These are phyloP conservation scores for Meriones psammophilus DNA, from an alignment of 2,797 vertebrate species.

Conservation along the genomic window DNA sequence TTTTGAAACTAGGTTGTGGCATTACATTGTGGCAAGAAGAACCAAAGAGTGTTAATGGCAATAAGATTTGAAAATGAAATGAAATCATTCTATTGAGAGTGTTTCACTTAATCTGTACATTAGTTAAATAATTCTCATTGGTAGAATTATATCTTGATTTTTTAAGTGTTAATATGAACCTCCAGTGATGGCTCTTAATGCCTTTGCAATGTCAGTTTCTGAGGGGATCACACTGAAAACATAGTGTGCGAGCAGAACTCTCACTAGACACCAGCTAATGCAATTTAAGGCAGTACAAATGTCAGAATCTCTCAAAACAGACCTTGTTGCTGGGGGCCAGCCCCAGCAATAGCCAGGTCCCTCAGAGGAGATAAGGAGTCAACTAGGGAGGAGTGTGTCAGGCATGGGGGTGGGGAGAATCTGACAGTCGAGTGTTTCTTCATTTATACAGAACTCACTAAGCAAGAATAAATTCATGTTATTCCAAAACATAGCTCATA, in stretches of 20 bases:
- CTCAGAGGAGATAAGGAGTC: too few relatives aligned
- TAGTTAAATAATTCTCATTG: conserved; percentile 11
- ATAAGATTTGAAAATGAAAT: neutral
- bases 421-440: too few relatives aligned
- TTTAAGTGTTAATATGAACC: conserved; percentile 3
- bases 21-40: conserved; percentile 26
- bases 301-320: conserved; percentile 4
- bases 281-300: neutral
- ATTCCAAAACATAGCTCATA: too few relatives aligned
- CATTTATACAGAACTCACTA: too few relatives aligned
- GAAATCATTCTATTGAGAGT: neutral
- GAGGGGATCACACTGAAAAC: neutral
- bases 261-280: neutral
- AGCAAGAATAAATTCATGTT: too few relatives aligned
- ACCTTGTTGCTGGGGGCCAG: neutral
- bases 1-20: neutral
- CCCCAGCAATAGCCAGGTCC: too few relatives aligned
- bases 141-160: neutral
- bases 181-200: neutral
- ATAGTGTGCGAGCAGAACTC: neutral
- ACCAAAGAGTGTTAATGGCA: neutral
- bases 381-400: too few relatives aligned
- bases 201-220: conserved; percentile 13
- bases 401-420: too few relatives aligned
- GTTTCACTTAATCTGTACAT: neutral